These are phyloP conservation scores for Meriones unguiculatus DNA, from an alignment of 2,113 vertebrate genomes.

Conservation along the genomic window DNA sequence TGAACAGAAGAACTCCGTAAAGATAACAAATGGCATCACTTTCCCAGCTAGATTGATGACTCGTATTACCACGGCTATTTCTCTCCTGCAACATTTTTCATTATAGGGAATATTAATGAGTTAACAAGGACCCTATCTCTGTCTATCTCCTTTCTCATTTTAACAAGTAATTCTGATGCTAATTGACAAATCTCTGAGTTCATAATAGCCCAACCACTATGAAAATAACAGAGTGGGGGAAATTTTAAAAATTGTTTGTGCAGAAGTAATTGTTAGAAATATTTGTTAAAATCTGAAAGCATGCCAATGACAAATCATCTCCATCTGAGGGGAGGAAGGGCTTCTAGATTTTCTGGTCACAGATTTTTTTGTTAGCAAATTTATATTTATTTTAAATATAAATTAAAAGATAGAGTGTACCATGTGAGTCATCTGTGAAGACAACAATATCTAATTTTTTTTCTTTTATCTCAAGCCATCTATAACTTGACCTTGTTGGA, in stretches of 20 bases:
- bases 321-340: neutral
- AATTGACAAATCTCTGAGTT: conserved; percentile 70
- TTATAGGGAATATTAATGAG: conserved; percentile 76
- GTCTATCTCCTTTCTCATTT: conserved; percentile 71
- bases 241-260: neutral
- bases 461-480: neutral
- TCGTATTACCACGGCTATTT: conserved; percentile 46
- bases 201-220: neutral
- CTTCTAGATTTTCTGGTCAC: neutral
- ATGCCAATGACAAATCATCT: neutral
- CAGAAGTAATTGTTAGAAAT: neutral
- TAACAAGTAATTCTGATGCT: conserved; percentile 70
- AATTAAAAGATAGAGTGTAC: neutral
- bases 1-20: conserved; percentile 49
- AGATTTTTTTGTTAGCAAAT: neutral
- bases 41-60: conserved; percentile 70
- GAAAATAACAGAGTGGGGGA: neutral
- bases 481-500: neutral
- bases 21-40: conserved; percentile 71
- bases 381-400: conserved; percentile 13
- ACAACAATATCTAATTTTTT: neutral
- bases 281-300: neutral
- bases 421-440: neutral
- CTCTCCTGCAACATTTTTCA: conserved; percentile 72
- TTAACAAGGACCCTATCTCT: conserved; percentile 75